phyloP scores from a whole-genome alignment of 2,113 vertebrate species.

The Perca flavescens region DNA sequence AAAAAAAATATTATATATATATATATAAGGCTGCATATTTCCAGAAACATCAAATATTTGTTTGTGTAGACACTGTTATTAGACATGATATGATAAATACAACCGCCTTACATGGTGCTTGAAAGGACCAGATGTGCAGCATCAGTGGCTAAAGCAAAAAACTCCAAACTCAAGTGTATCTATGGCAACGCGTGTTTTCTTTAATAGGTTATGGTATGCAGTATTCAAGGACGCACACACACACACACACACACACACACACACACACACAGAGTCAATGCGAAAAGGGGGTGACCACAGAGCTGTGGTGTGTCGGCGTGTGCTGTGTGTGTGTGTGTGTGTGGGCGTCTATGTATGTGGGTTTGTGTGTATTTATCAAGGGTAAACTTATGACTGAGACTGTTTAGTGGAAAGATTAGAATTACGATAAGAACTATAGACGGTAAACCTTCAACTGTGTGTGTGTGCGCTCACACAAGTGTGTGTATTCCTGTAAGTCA shows the following conservation, averaged over 20 bases:
- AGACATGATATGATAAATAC: too few species aligned
- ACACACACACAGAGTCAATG: background rate
- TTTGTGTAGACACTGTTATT: too few species aligned
- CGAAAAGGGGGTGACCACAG: constrained; percentile 34
- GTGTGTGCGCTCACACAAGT: background rate
- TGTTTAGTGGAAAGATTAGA: constrained; percentile 34
- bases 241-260: background rate
- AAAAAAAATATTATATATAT: too few species aligned
- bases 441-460: background rate
- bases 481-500: constrained; percentile 34
- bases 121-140: too few species aligned
- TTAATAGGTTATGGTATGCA: background rate
- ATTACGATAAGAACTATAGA: background rate
- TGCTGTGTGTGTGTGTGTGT: background rate
- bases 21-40: background rate
- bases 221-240: too few species aligned
- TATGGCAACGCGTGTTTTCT: background rate
- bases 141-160: background rate
- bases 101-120: too few species aligned
- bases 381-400: constrained; percentile 22
- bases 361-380: background rate
- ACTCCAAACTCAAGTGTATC: background rate
- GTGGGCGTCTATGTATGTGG: background rate
- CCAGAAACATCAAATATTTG: too few species aligned
- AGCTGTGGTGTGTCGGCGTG: constrained; percentile 20